phyloP scores from a whole-genome alignment of 1,140 invertebrate species.

The Belonocnema kinseyi region DNA sequence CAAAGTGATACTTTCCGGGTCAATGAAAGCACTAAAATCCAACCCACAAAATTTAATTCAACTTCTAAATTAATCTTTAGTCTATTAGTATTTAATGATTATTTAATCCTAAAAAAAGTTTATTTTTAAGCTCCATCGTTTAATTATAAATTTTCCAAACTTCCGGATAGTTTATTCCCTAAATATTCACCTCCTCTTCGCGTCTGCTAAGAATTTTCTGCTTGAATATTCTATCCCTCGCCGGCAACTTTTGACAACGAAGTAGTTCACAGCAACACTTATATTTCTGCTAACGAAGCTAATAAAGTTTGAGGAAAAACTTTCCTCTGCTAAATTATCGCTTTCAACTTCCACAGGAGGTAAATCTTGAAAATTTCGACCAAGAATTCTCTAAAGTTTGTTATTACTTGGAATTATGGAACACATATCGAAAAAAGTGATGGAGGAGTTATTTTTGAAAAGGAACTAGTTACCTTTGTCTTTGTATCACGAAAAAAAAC shows the following conservation, averaged over 20 bases:
- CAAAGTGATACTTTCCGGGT: too few species aligned
- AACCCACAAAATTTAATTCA: too few species aligned
- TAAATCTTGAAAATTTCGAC: background rate
- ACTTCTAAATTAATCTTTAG: too few species aligned
- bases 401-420: too few species aligned
- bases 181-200: background rate
- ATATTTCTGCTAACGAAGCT: constrained; percentile 31
- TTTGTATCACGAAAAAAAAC: too few species aligned
- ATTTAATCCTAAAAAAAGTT: background rate
- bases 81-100: background rate
- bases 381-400: too few species aligned
- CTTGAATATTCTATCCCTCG: constrained; percentile 32
- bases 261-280: constrained; percentile 26
- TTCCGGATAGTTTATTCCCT: background rate
- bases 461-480: too few species aligned
- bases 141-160: background rate
- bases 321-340: background rate
- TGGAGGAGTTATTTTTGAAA: too few species aligned
- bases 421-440: too few species aligned
- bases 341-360: background rate
- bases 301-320: constrained; percentile 10
- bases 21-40: too few species aligned
- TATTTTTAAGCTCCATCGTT: background rate
- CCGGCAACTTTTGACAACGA: constrained; percentile 31
- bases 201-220: constrained; percentile 10